Conservation (phyloP, 2,888 invertebrate genomes). For the Mimachlamys varia region DNA sequence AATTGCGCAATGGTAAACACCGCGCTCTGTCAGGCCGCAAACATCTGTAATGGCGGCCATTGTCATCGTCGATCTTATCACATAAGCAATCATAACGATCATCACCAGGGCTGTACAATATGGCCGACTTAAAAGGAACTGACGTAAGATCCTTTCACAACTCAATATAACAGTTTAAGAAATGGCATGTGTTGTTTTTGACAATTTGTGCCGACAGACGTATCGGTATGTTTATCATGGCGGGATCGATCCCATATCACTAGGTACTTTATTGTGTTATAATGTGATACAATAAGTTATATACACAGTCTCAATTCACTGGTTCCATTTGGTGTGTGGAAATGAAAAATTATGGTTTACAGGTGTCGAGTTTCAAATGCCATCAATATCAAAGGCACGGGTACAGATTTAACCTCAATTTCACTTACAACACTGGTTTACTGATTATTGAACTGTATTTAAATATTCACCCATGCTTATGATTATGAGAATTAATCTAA, state of each 20-base stretch:
- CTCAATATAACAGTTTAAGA: neutral
- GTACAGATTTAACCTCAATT: neutral
- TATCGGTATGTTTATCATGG: neutral
- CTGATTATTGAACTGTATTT: neutral
- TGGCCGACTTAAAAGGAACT: neutral
- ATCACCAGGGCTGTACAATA: neutral
- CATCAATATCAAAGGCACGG: neutral
- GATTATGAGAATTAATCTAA: neutral
- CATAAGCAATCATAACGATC: neutral
- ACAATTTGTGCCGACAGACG: neutral
- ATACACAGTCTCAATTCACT: neutral
- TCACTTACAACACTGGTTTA: neutral
- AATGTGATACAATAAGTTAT: neutral
- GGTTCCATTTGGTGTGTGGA: neutral
- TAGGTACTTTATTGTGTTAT: neutral
- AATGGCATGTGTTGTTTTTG: constrained; percentile 25
- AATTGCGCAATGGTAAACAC: neutral
- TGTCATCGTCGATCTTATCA: neutral
- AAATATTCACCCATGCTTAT: neutral
- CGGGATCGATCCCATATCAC: neutral
- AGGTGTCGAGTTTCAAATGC: neutral
- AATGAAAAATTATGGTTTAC: neutral
- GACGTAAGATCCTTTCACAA: neutral
- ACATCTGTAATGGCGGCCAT: neutral
- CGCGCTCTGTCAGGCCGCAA: neutral